Evolutionary conservation across 2,797 vertebrate species (phyloP).

Genomic region (Rhyacichthys aspro): DNA sequence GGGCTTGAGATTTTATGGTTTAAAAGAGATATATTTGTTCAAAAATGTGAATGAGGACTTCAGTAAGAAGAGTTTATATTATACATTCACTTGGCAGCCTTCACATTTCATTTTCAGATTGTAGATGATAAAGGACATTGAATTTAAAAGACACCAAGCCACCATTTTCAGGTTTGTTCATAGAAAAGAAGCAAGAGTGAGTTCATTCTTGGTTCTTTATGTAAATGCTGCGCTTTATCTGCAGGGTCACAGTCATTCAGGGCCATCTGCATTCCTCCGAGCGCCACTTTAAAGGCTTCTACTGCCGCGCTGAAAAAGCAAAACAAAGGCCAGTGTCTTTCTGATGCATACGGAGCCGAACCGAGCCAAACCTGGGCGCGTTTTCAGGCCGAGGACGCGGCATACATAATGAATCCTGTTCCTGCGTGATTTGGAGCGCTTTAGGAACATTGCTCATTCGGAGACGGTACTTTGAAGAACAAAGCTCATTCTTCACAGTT

Average conservation of each 20-base stretch:
- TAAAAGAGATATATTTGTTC: no score
- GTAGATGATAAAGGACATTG: background rate
- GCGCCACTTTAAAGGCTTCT: constrained; percentile 7
- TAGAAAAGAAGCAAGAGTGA: background rate
- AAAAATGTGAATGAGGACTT: no score
- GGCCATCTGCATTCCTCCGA: constrained; percentile 33
- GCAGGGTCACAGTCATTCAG: constrained; percentile 1
- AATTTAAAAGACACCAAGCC: background rate
- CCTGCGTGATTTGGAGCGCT: constrained; percentile 35
- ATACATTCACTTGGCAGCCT: background rate
- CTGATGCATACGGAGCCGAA: constrained; percentile 24
- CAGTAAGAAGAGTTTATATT: background rate
- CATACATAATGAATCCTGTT: constrained; percentile 41
- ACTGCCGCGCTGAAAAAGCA: constrained; percentile 26
- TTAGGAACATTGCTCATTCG: constrained; percentile 34
- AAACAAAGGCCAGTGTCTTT: constrained; percentile 35
- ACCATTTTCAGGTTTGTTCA: background rate
- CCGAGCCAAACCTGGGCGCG: background rate
- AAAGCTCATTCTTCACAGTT: constrained; percentile 46
- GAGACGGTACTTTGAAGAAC: constrained; percentile 32
- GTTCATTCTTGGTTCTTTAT: background rate
- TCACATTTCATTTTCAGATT: background rate
- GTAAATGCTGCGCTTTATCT: constrained; percentile 15
- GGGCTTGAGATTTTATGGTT: no score
- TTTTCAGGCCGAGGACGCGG: constrained; percentile 15